These are phyloP conservation scores for Acronicta psi DNA, from an alignment of 2,888 invertebrate genomes.

Conservation along the genomic window DNA sequence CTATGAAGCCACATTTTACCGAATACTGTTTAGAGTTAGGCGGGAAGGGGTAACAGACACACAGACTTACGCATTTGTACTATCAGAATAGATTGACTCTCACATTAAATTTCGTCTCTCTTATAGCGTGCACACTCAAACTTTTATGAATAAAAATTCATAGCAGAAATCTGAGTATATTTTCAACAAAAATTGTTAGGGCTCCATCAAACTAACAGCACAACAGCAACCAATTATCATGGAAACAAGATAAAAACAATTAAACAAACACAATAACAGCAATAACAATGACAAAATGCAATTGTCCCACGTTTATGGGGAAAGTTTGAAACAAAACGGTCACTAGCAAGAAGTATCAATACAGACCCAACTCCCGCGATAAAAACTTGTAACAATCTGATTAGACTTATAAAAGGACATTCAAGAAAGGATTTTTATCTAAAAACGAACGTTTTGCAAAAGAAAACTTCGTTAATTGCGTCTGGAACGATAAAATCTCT, in stretches of 20 bases:
- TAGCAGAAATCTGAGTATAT: no score
- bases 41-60: no score
- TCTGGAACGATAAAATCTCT: constrained; percentile 36
- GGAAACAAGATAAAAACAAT: constrained; percentile 51
- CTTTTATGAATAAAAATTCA: no score
- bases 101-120: no score
- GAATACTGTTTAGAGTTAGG: no score
- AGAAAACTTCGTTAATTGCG: constrained; percentile 48
- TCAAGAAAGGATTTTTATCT: constrained; percentile 44
- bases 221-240: constrained; percentile 41
- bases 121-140: no score
- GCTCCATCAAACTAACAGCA: constrained; percentile 22
- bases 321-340: constrained; percentile 51
- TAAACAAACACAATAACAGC: constrained; percentile 39
- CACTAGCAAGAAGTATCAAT: constrained; percentile 39
- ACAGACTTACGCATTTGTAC: no score
- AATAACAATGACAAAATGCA: constrained; percentile 51
- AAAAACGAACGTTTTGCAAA: constrained; percentile 43
- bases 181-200: neutral
- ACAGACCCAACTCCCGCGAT: constrained; percentile 49
- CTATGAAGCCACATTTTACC: no score
- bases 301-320: constrained; percentile 41
- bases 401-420: constrained; percentile 44
- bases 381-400: constrained; percentile 56
- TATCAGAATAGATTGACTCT: no score